A percentile compares a stretch with the other conserved stretches of the same genome.
phyloP scores from a whole-genome alignment of 2,797 vertebrate species.

The Ctenosaura bakeri region DNA sequence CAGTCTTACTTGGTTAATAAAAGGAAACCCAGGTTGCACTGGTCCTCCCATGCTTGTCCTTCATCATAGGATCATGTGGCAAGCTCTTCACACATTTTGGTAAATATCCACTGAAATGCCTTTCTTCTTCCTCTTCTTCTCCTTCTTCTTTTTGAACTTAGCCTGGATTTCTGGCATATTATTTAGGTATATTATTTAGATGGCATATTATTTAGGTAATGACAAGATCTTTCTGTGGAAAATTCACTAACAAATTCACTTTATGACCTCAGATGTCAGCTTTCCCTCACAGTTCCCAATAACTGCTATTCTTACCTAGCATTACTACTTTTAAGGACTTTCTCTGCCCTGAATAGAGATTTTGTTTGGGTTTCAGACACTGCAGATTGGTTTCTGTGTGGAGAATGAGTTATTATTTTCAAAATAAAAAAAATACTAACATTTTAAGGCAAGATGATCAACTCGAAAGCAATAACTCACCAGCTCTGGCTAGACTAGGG shows the following conservation, averaged over 20 bases:
- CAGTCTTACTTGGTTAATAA: accelerated
- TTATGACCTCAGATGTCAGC: neutral
- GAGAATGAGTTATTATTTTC: neutral
- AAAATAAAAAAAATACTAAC: neutral
- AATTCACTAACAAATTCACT: conserved; percentile 12
- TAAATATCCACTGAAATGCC: neutral
- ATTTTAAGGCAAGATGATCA: neutral
- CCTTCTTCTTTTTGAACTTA: neutral
- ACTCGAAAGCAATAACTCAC: neutral
- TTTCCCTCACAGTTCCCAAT: neutral
- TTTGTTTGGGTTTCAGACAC: neutral
- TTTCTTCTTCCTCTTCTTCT: neutral
- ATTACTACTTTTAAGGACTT: neutral
- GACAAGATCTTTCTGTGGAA: conserved; percentile 7
- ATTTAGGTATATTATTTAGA: too few relatives aligned
- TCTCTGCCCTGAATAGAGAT: conserved; percentile 9
- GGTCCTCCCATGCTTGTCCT: conserved; percentile 9
- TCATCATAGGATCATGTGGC: accelerated
- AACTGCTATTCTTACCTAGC: neutral
- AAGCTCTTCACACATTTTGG: neutral
- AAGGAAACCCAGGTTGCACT: conserved; percentile 8
- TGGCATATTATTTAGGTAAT: neutral
- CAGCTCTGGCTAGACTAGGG: too few relatives aligned
- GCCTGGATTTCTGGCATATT: neutral
- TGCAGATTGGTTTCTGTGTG: neutral